Percentiles rank a stretch among this genome's conserved stretches.
Conservation (phyloP, 2,113 vertebrate species). For the Lepisosteus osseus region DNA sequence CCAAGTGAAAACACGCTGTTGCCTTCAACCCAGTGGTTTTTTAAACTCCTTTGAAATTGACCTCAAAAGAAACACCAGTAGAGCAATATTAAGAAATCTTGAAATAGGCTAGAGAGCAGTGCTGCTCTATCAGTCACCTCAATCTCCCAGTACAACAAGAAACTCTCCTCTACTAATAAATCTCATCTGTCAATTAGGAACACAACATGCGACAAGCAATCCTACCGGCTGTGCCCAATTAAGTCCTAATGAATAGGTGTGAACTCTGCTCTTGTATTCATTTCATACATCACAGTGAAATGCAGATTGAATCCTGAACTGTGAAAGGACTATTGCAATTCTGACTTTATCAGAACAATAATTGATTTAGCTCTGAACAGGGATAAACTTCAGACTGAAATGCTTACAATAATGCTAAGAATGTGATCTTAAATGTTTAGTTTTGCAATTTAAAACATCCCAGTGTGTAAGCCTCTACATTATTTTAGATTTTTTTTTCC, state of each 20-base stretch:
- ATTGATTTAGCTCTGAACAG: too few relatives aligned
- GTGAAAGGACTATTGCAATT: too few relatives aligned
- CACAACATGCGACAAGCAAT: conserved; percentile 33
- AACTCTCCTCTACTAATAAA: conserved; percentile 48
- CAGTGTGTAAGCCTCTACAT: too few relatives aligned
- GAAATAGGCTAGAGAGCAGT: conserved; percentile 11
- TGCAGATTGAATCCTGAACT: too few relatives aligned
- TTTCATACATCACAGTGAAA: too few relatives aligned
- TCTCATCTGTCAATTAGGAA: conserved; percentile 59
- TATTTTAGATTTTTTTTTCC: too few relatives aligned
- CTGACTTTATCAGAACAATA: too few relatives aligned
- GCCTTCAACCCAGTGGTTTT: neutral
- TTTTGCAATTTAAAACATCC: too few relatives aligned
- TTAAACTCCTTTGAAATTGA: neutral
- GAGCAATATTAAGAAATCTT: neutral
- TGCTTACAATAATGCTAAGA: too few relatives aligned
- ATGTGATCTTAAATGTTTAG: too few relatives aligned
- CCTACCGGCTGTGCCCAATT: conserved; percentile 25
- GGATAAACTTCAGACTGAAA: too few relatives aligned
- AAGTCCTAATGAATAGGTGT: conserved; percentile 24
- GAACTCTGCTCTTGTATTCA: neutral
- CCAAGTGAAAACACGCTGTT: neutral
- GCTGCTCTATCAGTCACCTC: neutral
- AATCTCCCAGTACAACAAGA: conserved; percentile 7
- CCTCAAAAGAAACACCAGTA: neutral